A percentile compares a stretch with the other conserved stretches of the same genome.
Evolutionary conservation across 1,140 invertebrate species (phyloP).

Genomic region (Steinernema feltiae): DNA sequence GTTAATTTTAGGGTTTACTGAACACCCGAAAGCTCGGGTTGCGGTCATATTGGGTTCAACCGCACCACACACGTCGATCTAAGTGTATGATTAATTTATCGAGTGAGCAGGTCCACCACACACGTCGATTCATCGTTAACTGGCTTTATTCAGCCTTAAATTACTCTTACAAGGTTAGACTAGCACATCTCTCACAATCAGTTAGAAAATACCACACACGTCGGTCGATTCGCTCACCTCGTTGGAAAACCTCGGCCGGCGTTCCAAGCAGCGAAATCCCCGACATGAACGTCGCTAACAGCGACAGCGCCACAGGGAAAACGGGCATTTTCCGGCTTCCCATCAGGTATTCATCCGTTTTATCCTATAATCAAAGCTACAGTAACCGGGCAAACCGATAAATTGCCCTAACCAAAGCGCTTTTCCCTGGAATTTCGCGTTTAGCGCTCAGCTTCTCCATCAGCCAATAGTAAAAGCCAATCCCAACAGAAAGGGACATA

Average conservation of each 20-base stretch:
- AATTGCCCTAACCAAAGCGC: too few species aligned
- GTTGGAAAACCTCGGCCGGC: conserved; percentile 32
- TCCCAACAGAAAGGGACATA: background rate
- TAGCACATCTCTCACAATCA: background rate
- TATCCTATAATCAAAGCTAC: background rate
- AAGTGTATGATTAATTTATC: too few species aligned
- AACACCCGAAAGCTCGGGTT: too few species aligned
- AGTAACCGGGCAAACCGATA: background rate
- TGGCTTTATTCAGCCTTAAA: too few species aligned
- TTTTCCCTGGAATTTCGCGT: too few species aligned
- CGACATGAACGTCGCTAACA: conserved; percentile 48
- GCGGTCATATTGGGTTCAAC: too few species aligned
- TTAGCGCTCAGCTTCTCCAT: background rate
- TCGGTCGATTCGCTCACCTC: background rate
- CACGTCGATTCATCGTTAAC: too few species aligned
- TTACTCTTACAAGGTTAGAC: background rate
- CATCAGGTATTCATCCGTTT: conserved; percentile 38
- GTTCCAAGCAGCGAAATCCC: conserved; percentile 45
- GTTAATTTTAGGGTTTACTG: too few species aligned
- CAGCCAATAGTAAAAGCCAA: conserved; percentile 1
- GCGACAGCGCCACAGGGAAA: conserved; percentile 42
- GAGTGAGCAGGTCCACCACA: too few species aligned
- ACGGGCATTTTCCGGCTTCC: conserved; percentile 38
- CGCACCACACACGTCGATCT: too few species aligned
- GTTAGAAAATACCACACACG: background rate